phyloP scores from a whole-genome alignment of 1,140 invertebrate species.

The Drosophila athabasca region DNA sequence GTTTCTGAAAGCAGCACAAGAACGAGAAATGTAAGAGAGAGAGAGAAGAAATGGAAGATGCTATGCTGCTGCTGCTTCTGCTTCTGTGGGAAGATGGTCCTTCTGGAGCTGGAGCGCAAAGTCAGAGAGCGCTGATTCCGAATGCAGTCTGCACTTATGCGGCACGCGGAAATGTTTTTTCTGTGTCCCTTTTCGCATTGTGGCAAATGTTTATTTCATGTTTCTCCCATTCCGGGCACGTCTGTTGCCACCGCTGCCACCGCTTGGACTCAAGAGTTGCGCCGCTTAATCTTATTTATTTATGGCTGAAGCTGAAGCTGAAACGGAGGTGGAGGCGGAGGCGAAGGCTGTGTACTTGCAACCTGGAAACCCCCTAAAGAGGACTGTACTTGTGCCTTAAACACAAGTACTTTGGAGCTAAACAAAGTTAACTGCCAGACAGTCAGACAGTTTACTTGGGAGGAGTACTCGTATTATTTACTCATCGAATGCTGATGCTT shows the following conservation, averaged over 20 bases:
- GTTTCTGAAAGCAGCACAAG: background rate
- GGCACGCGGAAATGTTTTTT: constrained; percentile 61
- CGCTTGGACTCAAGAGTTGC: constrained; percentile 47
- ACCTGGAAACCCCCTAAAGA: constrained; percentile 27
- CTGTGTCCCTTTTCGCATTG: constrained; percentile 40
- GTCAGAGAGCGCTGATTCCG: constrained; percentile 56
- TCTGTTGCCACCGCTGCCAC: constrained; percentile 47
- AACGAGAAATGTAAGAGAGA: background rate
- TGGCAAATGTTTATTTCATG: constrained; percentile 78
- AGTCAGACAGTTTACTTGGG: background rate
- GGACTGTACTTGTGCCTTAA: constrained; percentile 33
- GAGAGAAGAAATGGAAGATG: background rate
- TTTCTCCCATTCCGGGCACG: constrained; percentile 69
- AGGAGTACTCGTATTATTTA: constrained; percentile 46
- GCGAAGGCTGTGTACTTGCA: constrained; percentile 2
- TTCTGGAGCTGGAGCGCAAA: constrained; percentile 20
- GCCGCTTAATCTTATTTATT: constrained; percentile 79
- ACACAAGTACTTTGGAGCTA: constrained; percentile 48
- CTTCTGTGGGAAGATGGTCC: constrained; percentile 23
- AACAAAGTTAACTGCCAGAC: no score
- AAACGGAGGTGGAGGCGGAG: no score
- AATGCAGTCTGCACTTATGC: constrained; percentile 59
- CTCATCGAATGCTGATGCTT: constrained; percentile 52
- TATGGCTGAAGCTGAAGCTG: constrained; percentile 35
- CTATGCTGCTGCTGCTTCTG: constrained; percentile 5